phyloP scores from a whole-genome alignment of 2,797 vertebrate genomes.

The Chaenodraco wilsoni region DNA sequence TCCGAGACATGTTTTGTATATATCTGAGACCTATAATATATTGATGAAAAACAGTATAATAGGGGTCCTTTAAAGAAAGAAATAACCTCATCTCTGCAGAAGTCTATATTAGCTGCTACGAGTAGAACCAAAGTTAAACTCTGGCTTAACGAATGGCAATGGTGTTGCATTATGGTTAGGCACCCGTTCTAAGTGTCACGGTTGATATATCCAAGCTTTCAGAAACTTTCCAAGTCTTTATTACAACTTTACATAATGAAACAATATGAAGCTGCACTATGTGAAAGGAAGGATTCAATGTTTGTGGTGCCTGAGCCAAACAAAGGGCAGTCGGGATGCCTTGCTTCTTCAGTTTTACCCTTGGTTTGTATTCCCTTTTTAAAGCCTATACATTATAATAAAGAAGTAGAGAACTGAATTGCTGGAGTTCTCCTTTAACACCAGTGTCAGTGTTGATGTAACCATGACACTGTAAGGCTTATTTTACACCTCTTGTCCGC shows the following conservation, averaged over 20 bases:
- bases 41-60: too few species aligned
- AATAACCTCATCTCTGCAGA: not conserved
- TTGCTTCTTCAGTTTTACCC: too few species aligned
- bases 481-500: conserved; percentile 2
- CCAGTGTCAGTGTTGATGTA: not conserved
- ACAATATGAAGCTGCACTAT: not conserved
- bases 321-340: too few species aligned
- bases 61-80: too few species aligned
- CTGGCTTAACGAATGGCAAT: not conserved
- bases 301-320: too few species aligned
- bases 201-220: not conserved
- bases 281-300: not conserved
- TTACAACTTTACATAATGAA: too few species aligned
- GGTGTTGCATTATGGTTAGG: not conserved
- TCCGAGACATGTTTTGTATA: too few species aligned
- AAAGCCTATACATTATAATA: not conserved
- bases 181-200: not conserved
- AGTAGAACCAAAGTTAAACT: not conserved
- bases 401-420: not conserved
- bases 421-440: not conserved
- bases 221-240: not conserved
- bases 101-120: not conserved
- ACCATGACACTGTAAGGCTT: not conserved
- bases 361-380: not conserved
- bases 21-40: too few species aligned